Base-by-base conservation (phyloP, 2,113 vertebrate genomes). In the Phodopus roborovskii region DNA sequence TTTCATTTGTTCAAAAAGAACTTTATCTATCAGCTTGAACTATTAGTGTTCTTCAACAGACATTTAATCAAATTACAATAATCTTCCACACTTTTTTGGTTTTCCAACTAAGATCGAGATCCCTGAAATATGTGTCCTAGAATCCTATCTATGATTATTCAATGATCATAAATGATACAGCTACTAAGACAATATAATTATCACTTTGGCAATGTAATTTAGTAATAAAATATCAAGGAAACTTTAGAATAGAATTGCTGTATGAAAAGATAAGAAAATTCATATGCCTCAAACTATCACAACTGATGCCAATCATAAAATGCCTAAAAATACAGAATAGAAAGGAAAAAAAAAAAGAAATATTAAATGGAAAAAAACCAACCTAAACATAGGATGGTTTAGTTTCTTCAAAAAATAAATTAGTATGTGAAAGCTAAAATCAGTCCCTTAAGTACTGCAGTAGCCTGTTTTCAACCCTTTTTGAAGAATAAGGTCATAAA, bases 401-500 rank as follows among this genome's bases (percentile, higher is more conserved):
- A 94, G n/a, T 39, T 36, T 84, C 50, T 81, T 94, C 45, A 93
- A 88, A 96, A 96, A 93, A 12, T 42, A 92, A 96, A 92, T 64
- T 94, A 11, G 28, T 64, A 7, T 62, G 71, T 53, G 79, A 83
- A 86, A 79, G 17, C 36, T 86, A 62, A 53, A 88, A 33, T 79
- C 28, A 91, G 79, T 17, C 45, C 6, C 10, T 20, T 91, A 91
- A 84, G 28, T 71, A 62, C 13, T 70, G 64, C 0, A 66, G 33
- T 0, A 78, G 36, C 7, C 81, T 92, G 9, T 73, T 97, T 81
- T 90, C 26, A 93, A 92, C 13, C 33, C 88, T 20, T 4, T 71
- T 96, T 96, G 22, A 96, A 96, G 64, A 85, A 91, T 16, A 84
- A 90, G 5, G n/a, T 93, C 39, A 92, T 71, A 85, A 92, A 95